Percentiles rank a stretch among this genome's conserved stretches.
Evolutionary conservation across 2,888 invertebrate species (phyloP).

Genomic region (Cerastis rubricosa): DNA sequence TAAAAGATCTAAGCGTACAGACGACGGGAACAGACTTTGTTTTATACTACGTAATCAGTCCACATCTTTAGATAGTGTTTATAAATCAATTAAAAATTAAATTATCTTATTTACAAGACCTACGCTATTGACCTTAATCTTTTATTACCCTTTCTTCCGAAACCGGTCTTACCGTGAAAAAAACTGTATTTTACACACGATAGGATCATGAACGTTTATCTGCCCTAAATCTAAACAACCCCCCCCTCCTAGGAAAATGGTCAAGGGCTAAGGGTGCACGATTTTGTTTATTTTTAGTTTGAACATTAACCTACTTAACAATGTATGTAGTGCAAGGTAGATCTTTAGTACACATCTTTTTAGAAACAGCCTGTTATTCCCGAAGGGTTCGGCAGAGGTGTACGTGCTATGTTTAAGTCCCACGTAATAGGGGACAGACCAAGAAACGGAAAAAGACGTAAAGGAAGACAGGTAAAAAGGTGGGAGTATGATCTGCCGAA

Average conservation of each 20-base stretch:
- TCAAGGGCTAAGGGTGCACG: slow-evolving; percentile 50
- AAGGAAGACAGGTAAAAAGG: no score
- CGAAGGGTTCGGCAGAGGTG: no score
- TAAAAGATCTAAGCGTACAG: no score
- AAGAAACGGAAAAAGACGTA: no score
- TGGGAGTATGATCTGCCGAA: no score
- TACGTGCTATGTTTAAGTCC: no score
- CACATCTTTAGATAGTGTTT: not conserved
- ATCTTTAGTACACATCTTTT: slow-evolving; percentile 25
- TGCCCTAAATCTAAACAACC: slow-evolving; percentile 60
- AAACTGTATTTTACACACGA: slow-evolving; percentile 48
- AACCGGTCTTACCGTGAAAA: slow-evolving; percentile 22
- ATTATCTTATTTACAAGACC: slow-evolving; percentile 24
- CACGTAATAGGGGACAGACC: no score
- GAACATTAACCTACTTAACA: slow-evolving; percentile 56
- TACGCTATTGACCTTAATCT: slow-evolving; percentile 28
- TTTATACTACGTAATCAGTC: not conserved
- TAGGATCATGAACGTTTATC: slow-evolving; percentile 56
- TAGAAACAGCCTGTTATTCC: not conserved
- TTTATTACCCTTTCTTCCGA: slow-evolving; percentile 13
- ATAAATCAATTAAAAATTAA: slow-evolving; percentile 40
- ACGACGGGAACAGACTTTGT: no score
- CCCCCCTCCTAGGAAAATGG: slow-evolving; percentile 43
- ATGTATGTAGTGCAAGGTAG: slow-evolving; percentile 44
- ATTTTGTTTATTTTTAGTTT: slow-evolving; percentile 35